Evolutionary conservation across 2,797 vertebrate species (phyloP), one percentile per base, ranked within the genome.

Genomic region (Buphagus erythrorhynchus): DNA sequence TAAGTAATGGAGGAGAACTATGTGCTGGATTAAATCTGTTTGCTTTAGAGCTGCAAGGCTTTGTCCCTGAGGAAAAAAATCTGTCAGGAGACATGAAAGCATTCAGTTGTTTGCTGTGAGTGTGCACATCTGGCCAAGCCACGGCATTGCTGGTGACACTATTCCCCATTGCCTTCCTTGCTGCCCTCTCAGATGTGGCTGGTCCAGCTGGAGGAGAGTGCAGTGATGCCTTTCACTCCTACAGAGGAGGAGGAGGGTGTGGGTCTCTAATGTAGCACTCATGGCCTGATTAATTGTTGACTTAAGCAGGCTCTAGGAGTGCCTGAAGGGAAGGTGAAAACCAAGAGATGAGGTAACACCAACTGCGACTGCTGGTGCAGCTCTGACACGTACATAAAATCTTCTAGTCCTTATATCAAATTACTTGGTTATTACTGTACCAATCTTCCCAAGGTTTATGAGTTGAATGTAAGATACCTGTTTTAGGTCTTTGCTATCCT

Each of bases 51-150:
- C 69, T 75, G 77, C 46, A 84, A 65, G 80, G 54, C 67, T 78
- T 73, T 87, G 77, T 84, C 84, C 74, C 79, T 87, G n/a, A 40
- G 55, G 54, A 85, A 72, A 74, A 61, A 81, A 87, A 28, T 69
- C 68, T 84, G n/a, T 15, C 35, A 46, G 42, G 81, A 20, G 5
- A 29, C 1, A 1, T 7, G 71, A 81, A 85, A 75, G 71, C 49
- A 25, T 63, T 71, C 45, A 11, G 49, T 43, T 78, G 46, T 52
- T 52, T 15, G 45, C 11, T 77, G 76, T 12, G 61, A 63, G 45
- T 9, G 35, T 62, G 78, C 33, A 26, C 58, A 48, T 86, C 33
- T 85, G 92, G 87, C 57, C 52, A 33, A 81, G 49, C 28, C 45
- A 1, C 2, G 2, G 61, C 49, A 38, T 67, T 84, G 57, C 73